Percentiles rank a stretch among this genome's conserved stretches.
phyloP scores from a whole-genome alignment of 1,140 invertebrate species.

The Nebria ingens region DNA sequence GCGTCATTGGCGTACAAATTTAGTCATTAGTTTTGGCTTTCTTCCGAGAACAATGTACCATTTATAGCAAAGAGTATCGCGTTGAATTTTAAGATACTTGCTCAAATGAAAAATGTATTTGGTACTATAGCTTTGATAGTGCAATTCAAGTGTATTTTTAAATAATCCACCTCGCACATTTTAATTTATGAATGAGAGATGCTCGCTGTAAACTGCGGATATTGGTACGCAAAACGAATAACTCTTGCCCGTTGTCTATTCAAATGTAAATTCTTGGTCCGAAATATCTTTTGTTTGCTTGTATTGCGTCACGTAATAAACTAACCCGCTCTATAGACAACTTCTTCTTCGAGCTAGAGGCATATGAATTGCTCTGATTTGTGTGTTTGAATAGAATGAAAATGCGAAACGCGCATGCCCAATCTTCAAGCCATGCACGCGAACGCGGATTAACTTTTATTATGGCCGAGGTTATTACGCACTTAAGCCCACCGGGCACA shows the following conservation, averaged over 20 bases:
- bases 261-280: not conserved
- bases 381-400: not conserved
- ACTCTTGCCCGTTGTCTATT: not conserved
- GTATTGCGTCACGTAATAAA: slow-evolving; percentile 5
- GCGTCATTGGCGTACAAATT: too few relatives aligned
- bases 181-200: too few relatives aligned
- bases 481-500: not conserved
- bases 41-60: too few relatives aligned
- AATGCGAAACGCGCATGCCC: not conserved
- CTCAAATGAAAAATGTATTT: too few relatives aligned
- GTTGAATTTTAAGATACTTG: too few relatives aligned
- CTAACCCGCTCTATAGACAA: not conserved
- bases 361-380: not conserved
- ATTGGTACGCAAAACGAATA: too few relatives aligned
- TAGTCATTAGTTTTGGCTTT: too few relatives aligned
- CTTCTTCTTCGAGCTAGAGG: not conserved
- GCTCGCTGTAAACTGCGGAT: too few relatives aligned
- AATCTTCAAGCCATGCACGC: not conserved
- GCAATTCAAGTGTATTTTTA: too few relatives aligned
- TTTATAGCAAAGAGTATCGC: too few relatives aligned
- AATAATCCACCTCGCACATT: too few relatives aligned
- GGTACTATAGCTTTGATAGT: too few relatives aligned
- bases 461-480: slow-evolving; percentile 1
- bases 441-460: not conserved
- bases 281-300: slow-evolving; percentile 1